A percentile compares a stretch with the other conserved stretches of the same genome.
phyloP scores from a whole-genome alignment of 2,888 invertebrate species.

The Pandemis cinnamomeana region DNA sequence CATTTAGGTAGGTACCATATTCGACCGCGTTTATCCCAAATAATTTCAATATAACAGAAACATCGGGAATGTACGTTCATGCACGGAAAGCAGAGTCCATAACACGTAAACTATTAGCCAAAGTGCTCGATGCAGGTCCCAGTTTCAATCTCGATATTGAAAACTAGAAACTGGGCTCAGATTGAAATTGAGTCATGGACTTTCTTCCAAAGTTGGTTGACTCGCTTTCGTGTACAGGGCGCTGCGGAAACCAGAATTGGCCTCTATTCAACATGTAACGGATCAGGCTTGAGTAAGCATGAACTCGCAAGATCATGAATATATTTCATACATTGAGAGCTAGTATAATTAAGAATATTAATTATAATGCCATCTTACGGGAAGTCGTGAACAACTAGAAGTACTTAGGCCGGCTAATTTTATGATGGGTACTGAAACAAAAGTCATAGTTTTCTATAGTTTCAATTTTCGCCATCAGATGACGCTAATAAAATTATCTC shows the following conservation, averaged over 20 bases:
- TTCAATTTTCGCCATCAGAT: no score
- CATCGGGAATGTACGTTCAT: constrained; percentile 8
- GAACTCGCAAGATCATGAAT: no score
- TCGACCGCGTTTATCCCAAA: neutral
- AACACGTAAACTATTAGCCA: constrained; percentile 40
- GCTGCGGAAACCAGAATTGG: constrained; percentile 9
- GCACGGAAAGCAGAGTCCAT: constrained; percentile 23
- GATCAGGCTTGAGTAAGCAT: no score
- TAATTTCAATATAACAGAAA: constrained; percentile 28
- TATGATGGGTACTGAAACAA: no score
- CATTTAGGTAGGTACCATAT: neutral
- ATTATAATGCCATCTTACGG: no score
- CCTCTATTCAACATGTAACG: no score
- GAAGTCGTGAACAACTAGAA: no score
- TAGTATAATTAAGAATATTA: no score
- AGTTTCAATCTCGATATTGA: constrained; percentile 40
- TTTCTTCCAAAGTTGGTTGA: constrained; percentile 35
- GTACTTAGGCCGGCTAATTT: no score
- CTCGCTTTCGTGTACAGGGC: constrained; percentile 25
- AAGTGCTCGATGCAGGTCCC: constrained; percentile 38
- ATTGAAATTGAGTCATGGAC: constrained; percentile 42
- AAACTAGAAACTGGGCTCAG: constrained; percentile 38
- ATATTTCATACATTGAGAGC: no score
- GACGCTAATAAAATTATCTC: no score
- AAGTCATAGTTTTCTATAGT: no score